Evolutionary conservation across 2,888 invertebrate species (phyloP).

Genomic region (Entomobrya multifasciata): DNA sequence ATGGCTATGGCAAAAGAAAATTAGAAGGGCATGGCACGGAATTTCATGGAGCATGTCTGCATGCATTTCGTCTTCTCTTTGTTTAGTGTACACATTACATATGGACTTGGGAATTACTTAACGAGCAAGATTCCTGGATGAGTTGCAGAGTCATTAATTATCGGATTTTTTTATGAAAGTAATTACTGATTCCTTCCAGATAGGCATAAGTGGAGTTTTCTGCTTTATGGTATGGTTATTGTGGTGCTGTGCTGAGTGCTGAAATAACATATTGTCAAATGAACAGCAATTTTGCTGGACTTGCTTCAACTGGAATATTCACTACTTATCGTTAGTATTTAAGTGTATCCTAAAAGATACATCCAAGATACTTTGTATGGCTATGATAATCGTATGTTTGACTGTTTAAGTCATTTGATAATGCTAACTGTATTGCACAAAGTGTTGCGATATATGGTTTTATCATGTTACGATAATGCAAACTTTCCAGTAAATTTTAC

Average conservation of each 20-base stretch:
- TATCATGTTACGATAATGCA: constrained; percentile 38
- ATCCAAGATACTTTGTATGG: background rate
- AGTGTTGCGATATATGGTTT: background rate
- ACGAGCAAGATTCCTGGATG: constrained; percentile 27
- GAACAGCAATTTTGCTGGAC: background rate
- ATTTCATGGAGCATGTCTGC: background rate
- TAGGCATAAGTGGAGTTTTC: constrained; percentile 62
- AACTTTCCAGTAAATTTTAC: background rate
- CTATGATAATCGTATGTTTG: background rate
- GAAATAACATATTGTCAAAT: background rate
- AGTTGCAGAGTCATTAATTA: constrained; percentile 65
- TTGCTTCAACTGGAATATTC: constrained; percentile 57
- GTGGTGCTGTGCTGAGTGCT: constrained; percentile 48
- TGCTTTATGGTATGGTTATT: constrained; percentile 47
- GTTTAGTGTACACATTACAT: too few relatives aligned
- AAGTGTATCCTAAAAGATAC: background rate
- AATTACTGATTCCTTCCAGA: constrained; percentile 60
- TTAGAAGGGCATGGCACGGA: background rate
- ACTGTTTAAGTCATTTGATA: constrained; percentile 22
- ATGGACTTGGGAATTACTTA: constrained; percentile 8
- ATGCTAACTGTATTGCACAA: too few relatives aligned
- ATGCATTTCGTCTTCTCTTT: background rate
- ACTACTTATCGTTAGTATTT: constrained; percentile 49
- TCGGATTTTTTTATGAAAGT: constrained; percentile 60
- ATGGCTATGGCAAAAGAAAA: constrained; percentile 7